phyloP scores from a whole-genome alignment of 2,797 vertebrate species.

The Pogonophryne albipinna region DNA sequence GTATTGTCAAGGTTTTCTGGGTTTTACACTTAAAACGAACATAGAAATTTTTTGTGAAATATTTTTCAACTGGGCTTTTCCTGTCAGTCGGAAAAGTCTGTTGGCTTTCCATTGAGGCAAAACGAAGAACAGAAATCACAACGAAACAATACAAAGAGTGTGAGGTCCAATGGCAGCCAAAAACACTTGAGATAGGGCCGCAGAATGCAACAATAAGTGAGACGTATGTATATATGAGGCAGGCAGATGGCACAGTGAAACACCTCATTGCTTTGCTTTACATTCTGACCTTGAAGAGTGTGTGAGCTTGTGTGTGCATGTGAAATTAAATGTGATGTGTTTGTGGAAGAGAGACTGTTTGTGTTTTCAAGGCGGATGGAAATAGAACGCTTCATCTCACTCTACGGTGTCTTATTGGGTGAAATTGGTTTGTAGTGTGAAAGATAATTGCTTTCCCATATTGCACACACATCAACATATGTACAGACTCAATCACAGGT shows the following conservation, averaged over 20 bases:
- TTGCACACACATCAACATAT: not conserved
- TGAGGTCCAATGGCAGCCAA: not conserved
- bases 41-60: too few species aligned
- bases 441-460: constrained; percentile 28
- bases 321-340: not conserved
- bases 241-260: constrained; percentile 54
- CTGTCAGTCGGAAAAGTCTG: too few species aligned
- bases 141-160: not conserved
- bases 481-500: not conserved
- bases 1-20: too few species aligned
- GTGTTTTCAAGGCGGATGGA: constrained; percentile 35
- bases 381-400: constrained; percentile 40
- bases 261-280: constrained; percentile 48
- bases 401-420: constrained; percentile 31
- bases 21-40: too few species aligned
- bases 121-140: not conserved
- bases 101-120: not conserved
- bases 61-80: too few species aligned
- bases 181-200: not conserved
- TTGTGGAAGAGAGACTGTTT: not conserved
- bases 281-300: constrained; percentile 50
- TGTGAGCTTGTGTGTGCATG: not conserved
- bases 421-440: constrained; percentile 41
- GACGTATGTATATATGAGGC: constrained; percentile 2
- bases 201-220: constrained; percentile 1